Conservation (phyloP, 2,113 vertebrate species). For the Pungitius pungitius region DNA sequence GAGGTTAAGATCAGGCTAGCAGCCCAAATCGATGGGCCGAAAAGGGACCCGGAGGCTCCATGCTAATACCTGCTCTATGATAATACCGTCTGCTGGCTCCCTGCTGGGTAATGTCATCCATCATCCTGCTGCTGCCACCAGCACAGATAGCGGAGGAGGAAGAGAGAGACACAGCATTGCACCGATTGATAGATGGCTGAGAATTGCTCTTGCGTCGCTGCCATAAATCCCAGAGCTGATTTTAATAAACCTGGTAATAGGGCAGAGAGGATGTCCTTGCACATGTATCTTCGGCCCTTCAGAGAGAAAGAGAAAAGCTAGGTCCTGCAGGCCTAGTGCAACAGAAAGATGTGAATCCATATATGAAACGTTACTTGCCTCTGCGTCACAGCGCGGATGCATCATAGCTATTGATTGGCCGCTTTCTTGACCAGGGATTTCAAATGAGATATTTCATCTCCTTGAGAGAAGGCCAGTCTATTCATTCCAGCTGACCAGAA, state of each 20-base stretch:
- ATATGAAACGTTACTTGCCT: slow-evolving; percentile 55
- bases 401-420: slow-evolving; percentile 68
- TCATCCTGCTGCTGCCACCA: slow-evolving; percentile 59
- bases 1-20: slow-evolving; percentile 61
- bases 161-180: slow-evolving; percentile 29
- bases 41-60: slow-evolving; percentile 57
- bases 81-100: slow-evolving; percentile 60
- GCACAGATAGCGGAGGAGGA: slow-evolving; percentile 42
- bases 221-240: slow-evolving; percentile 61
- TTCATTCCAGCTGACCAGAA: slow-evolving; percentile 49
- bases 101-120: slow-evolving; percentile 71
- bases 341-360: slow-evolving; percentile 68
- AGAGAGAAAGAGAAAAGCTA: slow-evolving; percentile 69
- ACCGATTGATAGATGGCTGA: slow-evolving; percentile 50
- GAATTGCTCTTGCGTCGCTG: slow-evolving; percentile 37
- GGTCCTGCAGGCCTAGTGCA: slow-evolving; percentile 47
- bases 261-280: slow-evolving; percentile 41
- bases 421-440: slow-evolving; percentile 44
- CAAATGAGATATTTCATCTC: slow-evolving; percentile 69
- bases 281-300: slow-evolving; percentile 48
- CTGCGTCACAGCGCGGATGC: slow-evolving; percentile 41
- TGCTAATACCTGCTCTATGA: slow-evolving; percentile 67
- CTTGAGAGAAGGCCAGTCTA: slow-evolving; percentile 29
- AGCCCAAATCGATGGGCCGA: slow-evolving; percentile 67
- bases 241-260: slow-evolving; percentile 70